phyloP scores from a whole-genome alignment of 2,888 invertebrate species.

The Drosophila austrosaltans region DNA sequence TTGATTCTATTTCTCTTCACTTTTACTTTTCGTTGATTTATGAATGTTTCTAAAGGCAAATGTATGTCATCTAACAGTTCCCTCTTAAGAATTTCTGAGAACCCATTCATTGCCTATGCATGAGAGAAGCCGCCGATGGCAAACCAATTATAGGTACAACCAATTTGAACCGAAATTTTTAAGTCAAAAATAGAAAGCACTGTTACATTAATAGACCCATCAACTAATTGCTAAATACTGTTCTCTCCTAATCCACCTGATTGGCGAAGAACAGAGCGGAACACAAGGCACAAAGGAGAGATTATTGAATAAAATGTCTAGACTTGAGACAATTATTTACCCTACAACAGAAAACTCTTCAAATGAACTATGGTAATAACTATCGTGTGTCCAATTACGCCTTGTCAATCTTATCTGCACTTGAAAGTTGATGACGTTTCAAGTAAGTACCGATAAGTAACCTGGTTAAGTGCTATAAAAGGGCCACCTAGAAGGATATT shows the following conservation, averaged over 20 bases:
- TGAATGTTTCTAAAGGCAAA: constrained; percentile 18
- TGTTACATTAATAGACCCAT: constrained; percentile 61
- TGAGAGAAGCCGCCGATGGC: constrained; percentile 42
- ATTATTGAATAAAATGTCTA: too few species aligned
- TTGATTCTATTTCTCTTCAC: constrained; percentile 61
- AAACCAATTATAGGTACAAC: constrained; percentile 54
- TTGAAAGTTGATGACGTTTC: neutral
- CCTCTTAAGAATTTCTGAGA: constrained; percentile 48
- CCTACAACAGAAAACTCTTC: neutral
- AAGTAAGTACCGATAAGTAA: neutral
- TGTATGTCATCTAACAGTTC: constrained; percentile 71
- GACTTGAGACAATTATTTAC: neutral
- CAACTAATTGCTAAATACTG: constrained; percentile 8
- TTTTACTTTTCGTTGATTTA: constrained; percentile 65
- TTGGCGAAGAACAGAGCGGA: too few species aligned
- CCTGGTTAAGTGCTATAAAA: neutral
- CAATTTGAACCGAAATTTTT: constrained; percentile 60
- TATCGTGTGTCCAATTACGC: neutral
- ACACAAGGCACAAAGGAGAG: too few species aligned
- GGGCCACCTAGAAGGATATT: neutral
- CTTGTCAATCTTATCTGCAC: neutral
- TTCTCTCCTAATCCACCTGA: neutral
- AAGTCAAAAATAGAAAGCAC: constrained; percentile 39
- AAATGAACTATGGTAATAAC: neutral
- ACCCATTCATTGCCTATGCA: constrained; percentile 67